Evolutionary conservation across 2,888 invertebrate genomes (phyloP).

Genomic region (Melanotus villosus): DNA sequence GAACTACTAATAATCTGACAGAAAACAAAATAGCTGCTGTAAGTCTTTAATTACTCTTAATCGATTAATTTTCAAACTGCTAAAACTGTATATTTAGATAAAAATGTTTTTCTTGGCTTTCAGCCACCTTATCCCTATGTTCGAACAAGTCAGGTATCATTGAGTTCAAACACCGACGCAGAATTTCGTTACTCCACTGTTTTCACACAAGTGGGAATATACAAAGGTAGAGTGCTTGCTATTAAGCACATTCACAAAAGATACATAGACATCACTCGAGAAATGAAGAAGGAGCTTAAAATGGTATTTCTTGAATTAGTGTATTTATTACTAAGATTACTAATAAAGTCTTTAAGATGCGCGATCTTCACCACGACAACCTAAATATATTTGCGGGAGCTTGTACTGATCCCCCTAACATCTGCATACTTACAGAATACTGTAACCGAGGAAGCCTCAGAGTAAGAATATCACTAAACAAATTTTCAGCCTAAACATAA

Average conservation of each 20-base stretch:
- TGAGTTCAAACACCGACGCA: conserved; percentile 92
- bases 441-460: conserved; percentile 92
- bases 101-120: background rate
- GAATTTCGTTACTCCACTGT: conserved; percentile 93
- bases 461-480: conserved; percentile 75
- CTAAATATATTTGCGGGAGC: conserved; percentile 93
- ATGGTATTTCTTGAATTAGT: too few relatives aligned
- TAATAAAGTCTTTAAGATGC: conserved; percentile 75
- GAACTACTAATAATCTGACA: conserved; percentile 66
- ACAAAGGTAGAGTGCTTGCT: conserved; percentile 89
- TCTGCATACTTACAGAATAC: conserved; percentile 91
- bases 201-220: conserved; percentile 91
- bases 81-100: background rate
- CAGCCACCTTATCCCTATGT: conserved; percentile 76
- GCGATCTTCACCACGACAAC: conserved; percentile 92
- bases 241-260: conserved; percentile 89
- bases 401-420: conserved; percentile 91
- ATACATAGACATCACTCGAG: conserved; percentile 89
- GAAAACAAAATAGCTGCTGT: conserved; percentile 66
- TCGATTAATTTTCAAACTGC: too few relatives aligned
- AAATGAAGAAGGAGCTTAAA: conserved; percentile 94
- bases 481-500: conserved; percentile 23
- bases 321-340: conserved; percentile 64
- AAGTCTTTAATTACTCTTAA: conserved; percentile 29
- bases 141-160: conserved; percentile 89